Percentiles rank a stretch among this genome's conserved stretches.
These are phyloP conservation scores for Cichladusa arquata DNA, from an alignment of 2,113 vertebrate species.

Conservation along the genomic window DNA sequence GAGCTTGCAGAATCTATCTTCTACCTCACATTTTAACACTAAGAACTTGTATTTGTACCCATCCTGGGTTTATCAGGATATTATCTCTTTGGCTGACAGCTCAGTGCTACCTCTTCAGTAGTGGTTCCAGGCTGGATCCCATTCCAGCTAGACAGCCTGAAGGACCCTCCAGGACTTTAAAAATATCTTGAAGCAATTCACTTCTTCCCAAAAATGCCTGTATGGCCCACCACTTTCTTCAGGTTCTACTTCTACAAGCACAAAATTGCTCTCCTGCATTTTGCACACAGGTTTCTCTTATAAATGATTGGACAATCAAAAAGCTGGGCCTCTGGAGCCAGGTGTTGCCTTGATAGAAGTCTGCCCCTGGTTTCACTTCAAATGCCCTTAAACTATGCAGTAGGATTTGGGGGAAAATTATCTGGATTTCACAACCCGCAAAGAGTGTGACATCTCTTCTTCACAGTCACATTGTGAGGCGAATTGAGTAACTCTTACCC, in stretches of 20 bases:
- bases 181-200: not conserved
- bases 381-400: not conserved
- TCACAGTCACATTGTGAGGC: not conserved
- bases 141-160: not conserved
- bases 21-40: not conserved
- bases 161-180: not conserved
- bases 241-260: not conserved
- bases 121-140: not conserved
- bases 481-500: not conserved
- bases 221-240: not conserved
- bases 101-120: not conserved
- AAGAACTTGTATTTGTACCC: not conserved
- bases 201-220: not conserved
- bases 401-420: not conserved
- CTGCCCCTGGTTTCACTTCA: not conserved
- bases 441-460: not conserved
- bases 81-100: not conserved
- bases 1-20: not conserved
- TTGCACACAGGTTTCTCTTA: not conserved
- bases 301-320: not conserved
- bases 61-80: not conserved
- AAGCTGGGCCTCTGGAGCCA: not conserved
- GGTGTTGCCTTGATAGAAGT: not conserved
- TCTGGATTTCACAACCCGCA: not conserved
- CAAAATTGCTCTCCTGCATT: not conserved